Evolutionary conservation across 2,113 vertebrate genomes (phyloP), one percentile per base, ranked within the genome.

Genomic region (Neopipo cinnamomea): DNA sequence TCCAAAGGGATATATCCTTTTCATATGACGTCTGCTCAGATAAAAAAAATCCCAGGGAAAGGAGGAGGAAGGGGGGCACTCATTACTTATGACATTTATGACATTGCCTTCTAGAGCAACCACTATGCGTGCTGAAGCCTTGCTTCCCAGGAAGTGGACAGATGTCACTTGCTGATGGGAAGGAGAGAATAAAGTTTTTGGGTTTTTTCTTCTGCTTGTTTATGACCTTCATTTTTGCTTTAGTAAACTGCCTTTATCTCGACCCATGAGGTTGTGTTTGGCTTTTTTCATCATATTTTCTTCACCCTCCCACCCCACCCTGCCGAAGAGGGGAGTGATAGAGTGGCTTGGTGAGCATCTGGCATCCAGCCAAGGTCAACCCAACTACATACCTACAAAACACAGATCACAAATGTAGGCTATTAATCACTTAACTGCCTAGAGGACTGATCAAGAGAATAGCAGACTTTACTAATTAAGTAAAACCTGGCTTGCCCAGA

Each of bases 121-220:
- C 41, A 41, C 21, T 49, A 9, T 0, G 0, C 8, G 12, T 49
- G 25, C 41, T 42, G 25, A 70, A 77, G 49, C 18, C 14, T 9
- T 37, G 14, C 31, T 49, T 70, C 56, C 27, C 18, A 56, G n/a
- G 47, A 83, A 47, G 41, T 6, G 4, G 47, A 21, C 35, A 37
- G 35, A 70, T 35, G 35, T 42, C 1, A 2, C 47, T 35, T 31
- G 46, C 46, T 61, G 35, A 42, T 5, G 8, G 14, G 6, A 62
- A 63, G 18, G 9, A 61, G 11, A 62, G 10, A 63, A 37, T 4
- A 76, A 55, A 62, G 49, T 42, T 8, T 47, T 55, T 23, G 14
- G 0, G 0, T 18, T 76, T 55, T 70, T 11, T 4, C 12, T 49
- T 70, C 25, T 63, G 25, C n/a, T 55, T 28, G 14, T 49, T 25